Evolutionary conservation across 2,797 vertebrate species (phyloP).

Genomic region (Cossypha caffra): DNA sequence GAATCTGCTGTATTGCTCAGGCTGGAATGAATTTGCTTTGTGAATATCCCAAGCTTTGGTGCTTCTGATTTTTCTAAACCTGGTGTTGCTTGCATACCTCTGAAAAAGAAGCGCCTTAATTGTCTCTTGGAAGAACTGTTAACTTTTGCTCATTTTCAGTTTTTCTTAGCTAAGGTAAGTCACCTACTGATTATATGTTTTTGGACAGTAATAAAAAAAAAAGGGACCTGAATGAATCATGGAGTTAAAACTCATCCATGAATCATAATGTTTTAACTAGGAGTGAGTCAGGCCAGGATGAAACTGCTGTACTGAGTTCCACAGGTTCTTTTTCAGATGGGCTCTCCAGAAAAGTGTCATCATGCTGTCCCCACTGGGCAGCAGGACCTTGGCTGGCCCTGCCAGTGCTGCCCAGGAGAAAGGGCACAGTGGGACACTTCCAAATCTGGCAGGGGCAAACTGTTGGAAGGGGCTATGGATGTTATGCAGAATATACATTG

Average conservation of each 20-base stretch:
- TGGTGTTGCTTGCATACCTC: not conserved
- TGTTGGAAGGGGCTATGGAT: not conserved
- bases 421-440: not conserved
- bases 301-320: not conserved
- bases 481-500: not conserved
- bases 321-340: not conserved
- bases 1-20: not conserved
- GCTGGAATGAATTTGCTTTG: not conserved
- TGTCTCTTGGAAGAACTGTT: not conserved
- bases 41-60: not conserved
- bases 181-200: not conserved
- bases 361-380: not conserved
- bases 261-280: slow-evolving; percentile 27
- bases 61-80: not conserved
- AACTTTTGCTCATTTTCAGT: not conserved
- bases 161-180: not conserved
- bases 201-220: not conserved
- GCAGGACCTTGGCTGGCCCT: not conserved
- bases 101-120: not conserved
- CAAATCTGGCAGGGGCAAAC: not conserved
- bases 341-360: not conserved
- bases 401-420: not conserved
- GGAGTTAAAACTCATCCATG: slow-evolving; percentile 9
- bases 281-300: slow-evolving; percentile 33
- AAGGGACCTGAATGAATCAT: slow-evolving; percentile 43